Evolutionary conservation across 2,113 vertebrate species (phyloP).

Genomic region (Carettochelys insculpta): DNA sequence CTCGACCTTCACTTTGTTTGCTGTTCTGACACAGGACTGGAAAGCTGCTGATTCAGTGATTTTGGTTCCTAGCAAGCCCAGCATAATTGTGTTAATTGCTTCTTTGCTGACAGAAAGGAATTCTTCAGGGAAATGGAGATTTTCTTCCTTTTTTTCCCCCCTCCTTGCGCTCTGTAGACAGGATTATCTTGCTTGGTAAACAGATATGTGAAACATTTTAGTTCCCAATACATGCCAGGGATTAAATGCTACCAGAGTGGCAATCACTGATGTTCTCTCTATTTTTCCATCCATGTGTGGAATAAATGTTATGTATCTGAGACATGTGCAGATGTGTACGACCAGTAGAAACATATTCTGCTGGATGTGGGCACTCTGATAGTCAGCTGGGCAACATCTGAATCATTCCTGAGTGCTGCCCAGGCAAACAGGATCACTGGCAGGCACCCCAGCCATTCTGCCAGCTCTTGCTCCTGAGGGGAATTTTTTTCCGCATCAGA

Average conservation of each 20-base stretch:
- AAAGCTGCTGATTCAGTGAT: slow-evolving; percentile 32
- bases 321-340: too few species aligned
- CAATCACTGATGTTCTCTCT: too few species aligned
- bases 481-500: background rate
- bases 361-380: too few species aligned
- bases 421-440: too few species aligned
- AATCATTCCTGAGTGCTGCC: too few species aligned
- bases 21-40: slow-evolving; percentile 14
- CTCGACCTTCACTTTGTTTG: slow-evolving; percentile 49
- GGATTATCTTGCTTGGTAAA: background rate
- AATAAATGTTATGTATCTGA: too few species aligned
- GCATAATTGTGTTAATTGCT: background rate
- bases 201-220: background rate
- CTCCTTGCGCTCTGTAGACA: background rate
- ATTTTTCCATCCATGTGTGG: too few species aligned
- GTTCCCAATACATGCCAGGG: background rate
- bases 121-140: background rate
- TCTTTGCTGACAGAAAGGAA: slow-evolving; percentile 20
- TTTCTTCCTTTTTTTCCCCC: background rate
- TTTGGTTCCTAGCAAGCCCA: background rate
- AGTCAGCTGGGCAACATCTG: too few species aligned
- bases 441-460: background rate
- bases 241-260: background rate
- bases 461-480: rapidly evolving
- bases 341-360: too few species aligned